A percentile compares a stretch with the other conserved stretches of the same genome.
Evolutionary conservation across 2,113 vertebrate genomes (phyloP).

Genomic region (Gavialis gangeticus): DNA sequence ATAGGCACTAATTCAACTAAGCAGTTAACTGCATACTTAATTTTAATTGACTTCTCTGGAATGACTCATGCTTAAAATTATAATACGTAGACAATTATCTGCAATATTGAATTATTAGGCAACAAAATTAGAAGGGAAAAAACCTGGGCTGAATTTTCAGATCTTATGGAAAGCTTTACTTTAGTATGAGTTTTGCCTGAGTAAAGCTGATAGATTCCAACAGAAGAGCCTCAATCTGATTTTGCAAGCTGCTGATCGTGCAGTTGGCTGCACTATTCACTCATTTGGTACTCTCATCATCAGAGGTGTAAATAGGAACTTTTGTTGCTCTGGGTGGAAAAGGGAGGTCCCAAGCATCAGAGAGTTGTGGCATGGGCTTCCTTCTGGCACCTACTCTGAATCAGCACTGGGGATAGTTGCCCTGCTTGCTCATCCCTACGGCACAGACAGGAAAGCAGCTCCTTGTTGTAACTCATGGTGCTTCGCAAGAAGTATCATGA

Average conservation of each 20-base stretch:
- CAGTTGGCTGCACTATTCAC: not conserved
- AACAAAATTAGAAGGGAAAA: not conserved
- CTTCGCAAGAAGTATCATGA: too few relatives aligned
- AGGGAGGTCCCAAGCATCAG: too few relatives aligned
- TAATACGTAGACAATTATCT: not conserved
- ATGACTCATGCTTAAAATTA: not conserved
- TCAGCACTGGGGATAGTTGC: too few relatives aligned
- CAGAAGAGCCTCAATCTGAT: not conserved
- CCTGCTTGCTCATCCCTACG: too few relatives aligned
- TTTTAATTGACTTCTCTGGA: not conserved
- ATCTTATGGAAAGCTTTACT: not conserved
- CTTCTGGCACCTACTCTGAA: too few relatives aligned
- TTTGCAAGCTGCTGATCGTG: not conserved
- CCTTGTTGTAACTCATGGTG: too few relatives aligned
- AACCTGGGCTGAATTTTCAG: not conserved
- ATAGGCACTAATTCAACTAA: not conserved
- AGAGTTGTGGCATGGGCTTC: too few relatives aligned
- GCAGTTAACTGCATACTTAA: not conserved
- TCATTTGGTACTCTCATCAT: rapidly evolving
- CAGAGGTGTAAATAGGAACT: too few relatives aligned
- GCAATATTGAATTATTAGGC: not conserved
- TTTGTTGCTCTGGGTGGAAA: too few relatives aligned
- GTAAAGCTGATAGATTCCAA: not conserved
- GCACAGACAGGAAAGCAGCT: too few relatives aligned
- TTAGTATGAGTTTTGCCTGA: not conserved